Evolutionary conservation across 2,888 invertebrate genomes (phyloP).

Genomic region (Morinoia aosen): DNA sequence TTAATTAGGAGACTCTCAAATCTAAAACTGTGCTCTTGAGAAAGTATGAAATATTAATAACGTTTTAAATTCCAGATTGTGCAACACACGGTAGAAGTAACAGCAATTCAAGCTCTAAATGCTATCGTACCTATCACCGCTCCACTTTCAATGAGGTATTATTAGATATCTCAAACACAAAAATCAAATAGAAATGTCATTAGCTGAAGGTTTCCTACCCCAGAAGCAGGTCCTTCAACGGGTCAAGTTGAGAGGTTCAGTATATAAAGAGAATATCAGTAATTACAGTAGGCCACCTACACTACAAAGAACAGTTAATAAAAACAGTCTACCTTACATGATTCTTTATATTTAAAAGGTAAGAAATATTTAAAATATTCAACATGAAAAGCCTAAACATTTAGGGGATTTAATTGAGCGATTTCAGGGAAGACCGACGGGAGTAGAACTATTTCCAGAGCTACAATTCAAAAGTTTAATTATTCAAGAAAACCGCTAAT

Average conservation of each 20-base stretch:
- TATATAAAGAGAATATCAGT: background rate
- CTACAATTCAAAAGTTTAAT: background rate
- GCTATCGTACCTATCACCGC: too few relatives aligned
- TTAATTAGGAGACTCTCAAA: background rate
- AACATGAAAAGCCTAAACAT: background rate
- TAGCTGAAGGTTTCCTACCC: background rate
- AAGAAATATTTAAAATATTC: background rate
- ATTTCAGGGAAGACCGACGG: background rate
- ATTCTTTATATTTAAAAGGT: background rate
- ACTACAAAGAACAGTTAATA: background rate
- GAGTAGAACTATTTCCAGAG: background rate
- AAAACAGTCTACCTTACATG: background rate
- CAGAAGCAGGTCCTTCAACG: background rate
- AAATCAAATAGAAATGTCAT: background rate
- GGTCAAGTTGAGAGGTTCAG: background rate
- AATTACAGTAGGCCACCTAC: background rate
- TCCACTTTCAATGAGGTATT: background rate
- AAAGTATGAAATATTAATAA: background rate
- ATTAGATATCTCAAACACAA: background rate
- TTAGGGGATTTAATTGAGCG: background rate
- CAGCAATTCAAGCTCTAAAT: background rate
- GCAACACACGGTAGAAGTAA: background rate
- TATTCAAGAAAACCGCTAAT: background rate
- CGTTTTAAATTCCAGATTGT: background rate
- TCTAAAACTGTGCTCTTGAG: background rate